A percentile compares a stretch with the other conserved stretches of the same genome.
Evolutionary conservation across 2,113 vertebrate species (phyloP).

Genomic region (Marmota monax): DNA sequence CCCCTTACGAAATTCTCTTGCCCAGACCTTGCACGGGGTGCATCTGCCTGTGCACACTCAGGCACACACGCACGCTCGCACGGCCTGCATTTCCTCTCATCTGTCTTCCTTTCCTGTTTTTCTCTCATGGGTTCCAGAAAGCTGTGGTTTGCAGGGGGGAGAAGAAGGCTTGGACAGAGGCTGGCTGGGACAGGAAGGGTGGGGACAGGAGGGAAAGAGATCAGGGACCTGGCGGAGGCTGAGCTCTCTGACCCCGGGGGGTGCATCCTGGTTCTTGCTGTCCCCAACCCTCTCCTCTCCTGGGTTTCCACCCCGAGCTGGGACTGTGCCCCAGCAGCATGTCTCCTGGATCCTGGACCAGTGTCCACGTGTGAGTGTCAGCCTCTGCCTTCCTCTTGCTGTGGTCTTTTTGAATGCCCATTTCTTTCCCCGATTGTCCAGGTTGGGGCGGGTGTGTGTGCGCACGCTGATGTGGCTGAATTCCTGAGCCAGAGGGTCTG

Average conservation of each 20-base stretch:
- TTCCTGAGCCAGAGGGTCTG: background rate
- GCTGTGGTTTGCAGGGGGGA: background rate
- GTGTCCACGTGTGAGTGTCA: background rate
- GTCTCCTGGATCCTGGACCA: background rate
- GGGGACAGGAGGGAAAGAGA: background rate
- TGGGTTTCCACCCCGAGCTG: background rate
- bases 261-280: accelerated
- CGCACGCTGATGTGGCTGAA: background rate
- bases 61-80: accelerated
- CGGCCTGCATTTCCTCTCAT: background rate
- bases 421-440: background rate
- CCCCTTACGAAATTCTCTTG: background rate
- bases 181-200: background rate
- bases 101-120: background rate
- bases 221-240: background rate
- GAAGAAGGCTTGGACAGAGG: background rate
- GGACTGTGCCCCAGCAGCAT: background rate
- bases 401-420: background rate
- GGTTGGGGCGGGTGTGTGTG: too few species aligned
- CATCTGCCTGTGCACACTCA: accelerated
- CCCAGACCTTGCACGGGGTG: background rate
- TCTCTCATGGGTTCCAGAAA: background rate
- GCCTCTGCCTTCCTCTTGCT: background rate
- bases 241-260: background rate
- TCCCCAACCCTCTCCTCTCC: background rate